Evolutionary conservation across 2,888 invertebrate species (phyloP), one percentile per base, ranked within the genome.

Genomic region (Rhodophaea formosa): DNA sequence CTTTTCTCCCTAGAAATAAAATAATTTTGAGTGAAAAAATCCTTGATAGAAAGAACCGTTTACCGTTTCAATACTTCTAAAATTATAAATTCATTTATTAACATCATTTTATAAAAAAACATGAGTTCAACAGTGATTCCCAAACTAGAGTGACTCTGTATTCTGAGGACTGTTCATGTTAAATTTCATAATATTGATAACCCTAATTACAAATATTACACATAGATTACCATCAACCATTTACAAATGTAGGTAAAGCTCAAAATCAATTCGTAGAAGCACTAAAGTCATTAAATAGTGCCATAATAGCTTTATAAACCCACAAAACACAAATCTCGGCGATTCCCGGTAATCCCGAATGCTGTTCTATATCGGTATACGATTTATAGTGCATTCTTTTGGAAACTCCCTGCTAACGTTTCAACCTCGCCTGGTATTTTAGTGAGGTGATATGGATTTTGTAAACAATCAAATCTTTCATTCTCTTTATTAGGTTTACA

Each of bases 311-410:
- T 3, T 23, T 23, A 23, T 23, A 3, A n/a, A 30, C 49, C 8
- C 29, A 5, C 49, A 29, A 32, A 49, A 49, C 49, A 15, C 49
- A 30, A 30, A 49, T 29, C 12, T 12, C 30, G 3, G 7, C 30
- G 12, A 49, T 14, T 32, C 32, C 30, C 12, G 39, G n/a, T 32
- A 49, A 30, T 49, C 30, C 29, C n/a, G 47, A 47, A 23, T 10
- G 23, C 47, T 29, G 29, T n/a, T 29, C 49, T 49, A 59, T 43
- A 55, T 59, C 44, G 49, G 51, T 55, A 49, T 44, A 54, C 49
- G 47, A 51, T 60, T 57, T 57, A 58, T 45, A 53, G 51, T 39
- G 56, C 56, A 61, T 61, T 56, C 58, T 56, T 58, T 58, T 56
- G 53, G 35, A 54, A 55, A 51, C 7, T 14, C 15, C 16, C 10